These are phyloP conservation scores for Gallinago stenura DNA, from an alignment of 2,797 vertebrate genomes.

Conservation along the genomic window DNA sequence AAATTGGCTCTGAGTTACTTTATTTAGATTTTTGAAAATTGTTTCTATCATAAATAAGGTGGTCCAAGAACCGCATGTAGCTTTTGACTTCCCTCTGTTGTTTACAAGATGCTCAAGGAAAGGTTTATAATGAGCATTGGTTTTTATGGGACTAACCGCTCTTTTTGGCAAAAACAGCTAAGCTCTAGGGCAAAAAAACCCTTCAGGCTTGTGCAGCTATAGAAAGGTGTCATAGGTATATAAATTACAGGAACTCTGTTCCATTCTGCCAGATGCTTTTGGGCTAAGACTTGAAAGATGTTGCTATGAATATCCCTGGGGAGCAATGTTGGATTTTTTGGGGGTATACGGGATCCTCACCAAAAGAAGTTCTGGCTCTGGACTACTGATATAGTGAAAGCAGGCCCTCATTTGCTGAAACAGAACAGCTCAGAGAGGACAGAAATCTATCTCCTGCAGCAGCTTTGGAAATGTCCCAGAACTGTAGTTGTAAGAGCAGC, in stretches of 20 bases:
- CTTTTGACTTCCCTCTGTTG: background rate
- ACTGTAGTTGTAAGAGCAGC: background rate
- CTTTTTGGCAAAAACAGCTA: background rate
- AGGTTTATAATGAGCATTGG: background rate
- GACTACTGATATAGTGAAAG: background rate
- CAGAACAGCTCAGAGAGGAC: background rate
- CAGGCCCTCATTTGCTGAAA: background rate
- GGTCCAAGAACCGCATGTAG: background rate
- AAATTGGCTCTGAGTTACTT: background rate
- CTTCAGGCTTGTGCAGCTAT: background rate
- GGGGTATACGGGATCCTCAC: background rate
- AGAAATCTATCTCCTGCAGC: background rate
- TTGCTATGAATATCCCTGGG: background rate
- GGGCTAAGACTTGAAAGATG: background rate
- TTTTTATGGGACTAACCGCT: background rate
- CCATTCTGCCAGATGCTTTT: background rate
- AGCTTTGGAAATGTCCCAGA: background rate
- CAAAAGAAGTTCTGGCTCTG: background rate
- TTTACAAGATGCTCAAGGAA: background rate
- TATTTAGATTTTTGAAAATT: background rate
- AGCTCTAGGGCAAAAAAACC: background rate
- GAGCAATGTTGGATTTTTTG: background rate
- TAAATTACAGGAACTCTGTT: background rate
- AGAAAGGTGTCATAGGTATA: background rate
- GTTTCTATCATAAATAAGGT: accelerated